phyloP scores from a whole-genome alignment of 2,888 invertebrate species.

The Elaeidobius kamerunicus region DNA sequence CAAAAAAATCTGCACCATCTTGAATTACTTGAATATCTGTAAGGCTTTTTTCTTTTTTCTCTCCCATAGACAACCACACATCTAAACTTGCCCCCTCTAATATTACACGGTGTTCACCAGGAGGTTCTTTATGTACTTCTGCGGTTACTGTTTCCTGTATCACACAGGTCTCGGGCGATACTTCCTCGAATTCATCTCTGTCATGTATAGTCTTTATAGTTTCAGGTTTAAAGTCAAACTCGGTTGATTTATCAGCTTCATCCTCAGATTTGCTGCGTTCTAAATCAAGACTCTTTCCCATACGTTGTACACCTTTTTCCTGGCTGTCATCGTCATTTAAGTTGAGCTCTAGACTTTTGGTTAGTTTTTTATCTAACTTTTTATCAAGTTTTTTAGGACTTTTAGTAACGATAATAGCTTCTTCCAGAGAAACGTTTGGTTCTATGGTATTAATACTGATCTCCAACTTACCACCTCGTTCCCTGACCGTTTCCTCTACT shows the following conservation, averaged over 20 bases:
- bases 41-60: slow-evolving; percentile 44
- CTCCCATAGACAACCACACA: slow-evolving; percentile 50
- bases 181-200: slow-evolving; percentile 39
- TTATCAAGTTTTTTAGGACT: slow-evolving; percentile 68
- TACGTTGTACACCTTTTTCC: slow-evolving; percentile 44
- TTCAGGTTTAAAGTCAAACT: slow-evolving; percentile 47
- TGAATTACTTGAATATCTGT: slow-evolving; percentile 46
- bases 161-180: slow-evolving; percentile 42
- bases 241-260: slow-evolving; percentile 36
- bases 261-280: slow-evolving; percentile 44
- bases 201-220: slow-evolving; percentile 36
- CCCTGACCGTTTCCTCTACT: slow-evolving; percentile 70
- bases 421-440: slow-evolving; percentile 53
- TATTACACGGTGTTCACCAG: slow-evolving; percentile 43
- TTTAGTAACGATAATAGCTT: slow-evolving; percentile 73
- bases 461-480: slow-evolving; percentile 71
- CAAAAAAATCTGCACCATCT: slow-evolving; percentile 50
- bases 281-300: slow-evolving; percentile 49
- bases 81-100: slow-evolving; percentile 51
- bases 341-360: slow-evolving; percentile 67
- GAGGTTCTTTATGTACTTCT: slow-evolving; percentile 38
- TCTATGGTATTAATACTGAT: slow-evolving; percentile 65
- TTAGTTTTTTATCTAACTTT: slow-evolving; percentile 49
- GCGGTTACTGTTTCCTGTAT: slow-evolving; percentile 39
- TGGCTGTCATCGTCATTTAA: slow-evolving; percentile 46